Conservation (phyloP, 2,888 invertebrate species). For the Athrips mouffetella region DNA sequence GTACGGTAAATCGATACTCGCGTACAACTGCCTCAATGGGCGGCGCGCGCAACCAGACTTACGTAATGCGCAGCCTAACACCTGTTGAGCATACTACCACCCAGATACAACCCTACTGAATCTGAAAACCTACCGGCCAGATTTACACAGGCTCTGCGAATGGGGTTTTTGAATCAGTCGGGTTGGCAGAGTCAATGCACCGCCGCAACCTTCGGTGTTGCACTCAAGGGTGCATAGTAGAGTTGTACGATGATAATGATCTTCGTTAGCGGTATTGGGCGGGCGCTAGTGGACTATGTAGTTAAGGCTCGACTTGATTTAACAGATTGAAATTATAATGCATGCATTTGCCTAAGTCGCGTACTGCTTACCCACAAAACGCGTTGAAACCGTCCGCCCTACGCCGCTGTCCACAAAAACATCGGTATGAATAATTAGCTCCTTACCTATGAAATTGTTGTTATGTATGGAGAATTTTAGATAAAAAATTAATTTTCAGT, state of each 20-base stretch:
- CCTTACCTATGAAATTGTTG: too few species aligned
- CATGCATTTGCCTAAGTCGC: background rate
- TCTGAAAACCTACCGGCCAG: slow-evolving; percentile 36
- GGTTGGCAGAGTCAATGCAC: slow-evolving; percentile 68
- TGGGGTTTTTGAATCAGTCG: slow-evolving; percentile 40
- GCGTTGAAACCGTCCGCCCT: too few species aligned
- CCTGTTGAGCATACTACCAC: slow-evolving; percentile 73
- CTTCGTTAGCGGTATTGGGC: slow-evolving; percentile 56
- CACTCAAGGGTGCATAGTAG: slow-evolving; percentile 76
- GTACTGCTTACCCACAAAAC: background rate
- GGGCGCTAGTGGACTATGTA: background rate
- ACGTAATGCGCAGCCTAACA: slow-evolving; percentile 69
- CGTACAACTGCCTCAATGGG: slow-evolving; percentile 70
- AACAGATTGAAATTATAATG: background rate
- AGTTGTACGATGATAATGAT: slow-evolving; percentile 63
- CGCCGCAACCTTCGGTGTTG: slow-evolving; percentile 69
- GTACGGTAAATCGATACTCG: slow-evolving; percentile 66
- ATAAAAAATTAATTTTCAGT: too few species aligned
- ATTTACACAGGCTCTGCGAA: slow-evolving; percentile 22
- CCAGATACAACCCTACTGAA: slow-evolving; percentile 57
- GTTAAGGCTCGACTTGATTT: background rate
- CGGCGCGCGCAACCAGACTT: slow-evolving; percentile 68
- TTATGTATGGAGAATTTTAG: too few species aligned
- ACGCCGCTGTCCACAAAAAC: too few species aligned
- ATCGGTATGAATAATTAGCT: too few species aligned